Percentiles rank a stretch among this genome's conserved stretches.
phyloP scores from a whole-genome alignment of 2,113 vertebrate genomes.

The Psilopsiagon aymara region DNA sequence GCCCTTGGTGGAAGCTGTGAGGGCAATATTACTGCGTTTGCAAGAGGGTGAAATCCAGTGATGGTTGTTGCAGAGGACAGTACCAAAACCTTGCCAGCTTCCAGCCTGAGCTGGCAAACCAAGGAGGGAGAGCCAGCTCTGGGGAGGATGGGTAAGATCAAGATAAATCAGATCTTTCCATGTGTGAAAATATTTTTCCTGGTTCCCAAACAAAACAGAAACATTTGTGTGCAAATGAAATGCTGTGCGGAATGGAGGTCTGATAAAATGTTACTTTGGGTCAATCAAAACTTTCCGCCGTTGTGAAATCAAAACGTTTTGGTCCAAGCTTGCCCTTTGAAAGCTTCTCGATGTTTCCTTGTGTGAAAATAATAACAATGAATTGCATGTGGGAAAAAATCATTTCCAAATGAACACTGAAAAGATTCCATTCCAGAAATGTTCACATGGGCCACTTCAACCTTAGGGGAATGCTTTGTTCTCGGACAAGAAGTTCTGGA shows the following conservation, averaged over 20 bases:
- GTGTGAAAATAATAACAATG: slow-evolving; percentile 36
- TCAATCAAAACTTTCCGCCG: slow-evolving; percentile 8
- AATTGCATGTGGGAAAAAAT: slow-evolving; percentile 46
- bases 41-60: neutral
- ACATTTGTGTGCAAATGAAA: neutral
- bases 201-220: neutral
- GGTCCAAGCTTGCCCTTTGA: slow-evolving; percentile 37
- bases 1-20: neutral
- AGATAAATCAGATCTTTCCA: neutral
- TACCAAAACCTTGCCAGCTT: neutral
- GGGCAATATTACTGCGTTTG: neutral
- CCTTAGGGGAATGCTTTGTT: slow-evolving; percentile 59
- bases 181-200: neutral
- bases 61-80: neutral
- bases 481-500: slow-evolving; percentile 48
- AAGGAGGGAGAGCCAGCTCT: neutral
- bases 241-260: neutral
- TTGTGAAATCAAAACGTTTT: slow-evolving; percentile 20
- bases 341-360: neutral
- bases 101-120: neutral
- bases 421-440: slow-evolving; percentile 26
- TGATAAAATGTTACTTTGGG: neutral
- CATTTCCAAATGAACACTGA: slow-evolving; percentile 48
- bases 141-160: neutral
- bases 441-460: slow-evolving; percentile 33